Percentiles rank a stretch among this genome's conserved stretches.
phyloP scores from a whole-genome alignment of 1,140 invertebrate species.

The Drosophila obscura region DNA sequence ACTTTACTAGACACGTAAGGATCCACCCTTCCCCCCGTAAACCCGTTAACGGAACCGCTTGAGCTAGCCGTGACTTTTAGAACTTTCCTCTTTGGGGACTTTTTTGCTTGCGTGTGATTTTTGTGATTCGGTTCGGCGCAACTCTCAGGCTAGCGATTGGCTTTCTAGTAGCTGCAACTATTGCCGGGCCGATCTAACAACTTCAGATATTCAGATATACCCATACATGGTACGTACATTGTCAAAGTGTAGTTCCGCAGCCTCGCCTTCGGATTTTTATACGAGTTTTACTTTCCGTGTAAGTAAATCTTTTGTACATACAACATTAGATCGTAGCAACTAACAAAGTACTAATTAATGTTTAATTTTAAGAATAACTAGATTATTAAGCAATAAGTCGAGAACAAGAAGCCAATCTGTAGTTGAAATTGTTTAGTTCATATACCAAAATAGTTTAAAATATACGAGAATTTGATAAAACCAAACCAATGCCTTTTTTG shows the following conservation, averaged over 20 bases:
- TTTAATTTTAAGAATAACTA: constrained; percentile 51
- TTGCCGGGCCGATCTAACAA: constrained; percentile 12
- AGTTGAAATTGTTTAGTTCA: constrained; percentile 65
- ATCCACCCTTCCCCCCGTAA: neutral
- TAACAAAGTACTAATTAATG: constrained; percentile 28
- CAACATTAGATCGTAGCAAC: constrained; percentile 39
- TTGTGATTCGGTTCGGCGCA: constrained; percentile 17
- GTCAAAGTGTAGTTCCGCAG: constrained; percentile 36
- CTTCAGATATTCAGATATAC: constrained; percentile 8
- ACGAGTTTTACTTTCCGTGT: constrained; percentile 63
- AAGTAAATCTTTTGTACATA: constrained; percentile 70
- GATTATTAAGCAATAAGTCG: constrained; percentile 35
- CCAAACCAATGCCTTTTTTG: too few relatives aligned
- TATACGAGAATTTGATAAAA: constrained; percentile 38
- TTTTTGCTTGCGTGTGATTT: constrained; percentile 7
- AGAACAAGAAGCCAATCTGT: constrained; percentile 38
- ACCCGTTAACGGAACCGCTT: too few relatives aligned
- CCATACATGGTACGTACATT: constrained; percentile 6
- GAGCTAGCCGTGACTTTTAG: constrained; percentile 3
- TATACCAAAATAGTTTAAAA: constrained; percentile 59
- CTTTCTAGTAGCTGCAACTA: constrained; percentile 48
- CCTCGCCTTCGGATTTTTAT: constrained; percentile 51
- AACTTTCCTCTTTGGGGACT: constrained; percentile 8
- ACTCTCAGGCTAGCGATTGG: constrained; percentile 39
- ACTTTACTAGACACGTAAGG: constrained; percentile 56